phyloP scores from a whole-genome alignment of 1,140 invertebrate genomes.

The Listronotus oregonensis region DNA sequence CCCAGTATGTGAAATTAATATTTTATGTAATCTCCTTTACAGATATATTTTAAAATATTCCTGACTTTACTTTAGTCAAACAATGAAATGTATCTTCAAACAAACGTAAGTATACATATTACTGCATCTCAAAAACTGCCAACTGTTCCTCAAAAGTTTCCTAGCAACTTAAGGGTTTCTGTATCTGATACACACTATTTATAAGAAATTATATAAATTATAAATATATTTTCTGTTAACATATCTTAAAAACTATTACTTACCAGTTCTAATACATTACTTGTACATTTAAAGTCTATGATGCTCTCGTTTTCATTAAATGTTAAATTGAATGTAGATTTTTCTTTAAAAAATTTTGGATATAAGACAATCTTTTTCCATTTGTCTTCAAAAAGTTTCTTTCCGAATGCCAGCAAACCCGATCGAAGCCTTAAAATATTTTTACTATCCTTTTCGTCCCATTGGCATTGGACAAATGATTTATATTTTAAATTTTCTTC shows the following conservation, averaged over 20 bases:
- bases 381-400: constrained; percentile 32
- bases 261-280: constrained; percentile 44
- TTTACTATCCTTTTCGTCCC: constrained; percentile 23
- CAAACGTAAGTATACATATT: no score
- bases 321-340: constrained; percentile 32
- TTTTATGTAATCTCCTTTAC: no score
- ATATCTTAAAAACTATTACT: constrained; percentile 8
- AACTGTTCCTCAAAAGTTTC: no score
- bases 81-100: no score
- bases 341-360: constrained; percentile 40
- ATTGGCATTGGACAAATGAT: constrained; percentile 35
- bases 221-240: constrained; percentile 1
- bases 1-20: no score
- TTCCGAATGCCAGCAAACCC: constrained; percentile 25
- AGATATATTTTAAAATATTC: no score
- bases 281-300: constrained; percentile 38
- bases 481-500: constrained; percentile 42
- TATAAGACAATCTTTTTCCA: constrained; percentile 36
- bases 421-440: constrained; percentile 15
- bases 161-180: no score
- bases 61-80: no score
- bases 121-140: no score
- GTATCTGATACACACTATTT: no score
- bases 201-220: no score
- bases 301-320: constrained; percentile 39